Evolutionary conservation across 2,888 invertebrate species (phyloP).

Genomic region (Andrena praecox): DNA sequence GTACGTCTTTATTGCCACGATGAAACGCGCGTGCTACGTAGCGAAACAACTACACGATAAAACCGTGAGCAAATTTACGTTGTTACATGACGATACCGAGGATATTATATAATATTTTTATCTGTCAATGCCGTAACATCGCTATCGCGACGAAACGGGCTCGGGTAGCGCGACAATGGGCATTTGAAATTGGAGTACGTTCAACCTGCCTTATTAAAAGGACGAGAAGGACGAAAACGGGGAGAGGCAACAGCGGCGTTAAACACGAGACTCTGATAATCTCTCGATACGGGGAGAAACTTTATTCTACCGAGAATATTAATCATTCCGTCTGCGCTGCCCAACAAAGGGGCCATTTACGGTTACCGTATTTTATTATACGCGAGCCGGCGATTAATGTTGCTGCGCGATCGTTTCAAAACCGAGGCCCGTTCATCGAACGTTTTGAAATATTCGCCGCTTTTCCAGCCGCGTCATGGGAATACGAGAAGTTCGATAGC

Average conservation of each 20-base stretch:
- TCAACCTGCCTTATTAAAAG: constrained; percentile 30
- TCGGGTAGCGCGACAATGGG: constrained; percentile 39
- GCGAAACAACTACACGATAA: constrained; percentile 10
- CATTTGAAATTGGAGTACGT: constrained; percentile 32
- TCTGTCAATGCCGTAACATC: constrained; percentile 57
- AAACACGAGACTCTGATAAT: too few species aligned
- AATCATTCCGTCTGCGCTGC: too few species aligned
- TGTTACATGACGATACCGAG: not conserved
- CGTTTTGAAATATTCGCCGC: constrained; percentile 46
- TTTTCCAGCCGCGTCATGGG: constrained; percentile 53
- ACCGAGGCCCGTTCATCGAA: constrained; percentile 19
- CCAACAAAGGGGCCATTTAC: not conserved
- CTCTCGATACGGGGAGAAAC: too few species aligned
- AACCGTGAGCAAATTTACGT: constrained; percentile 38
- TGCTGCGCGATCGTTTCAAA: constrained; percentile 8
- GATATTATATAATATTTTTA: constrained; percentile 65
- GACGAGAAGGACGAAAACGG: not conserved
- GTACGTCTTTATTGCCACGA: not conserved
- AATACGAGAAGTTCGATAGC: constrained; percentile 72
- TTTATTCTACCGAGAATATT: too few species aligned
- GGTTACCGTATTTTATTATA: not conserved
- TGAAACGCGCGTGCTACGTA: not conserved
- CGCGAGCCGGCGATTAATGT: not conserved
- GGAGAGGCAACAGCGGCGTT: too few species aligned
- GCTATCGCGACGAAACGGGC: constrained; percentile 38